phyloP scores from a whole-genome alignment of 2,888 invertebrate genomes.

The Eilema caniola region DNA sequence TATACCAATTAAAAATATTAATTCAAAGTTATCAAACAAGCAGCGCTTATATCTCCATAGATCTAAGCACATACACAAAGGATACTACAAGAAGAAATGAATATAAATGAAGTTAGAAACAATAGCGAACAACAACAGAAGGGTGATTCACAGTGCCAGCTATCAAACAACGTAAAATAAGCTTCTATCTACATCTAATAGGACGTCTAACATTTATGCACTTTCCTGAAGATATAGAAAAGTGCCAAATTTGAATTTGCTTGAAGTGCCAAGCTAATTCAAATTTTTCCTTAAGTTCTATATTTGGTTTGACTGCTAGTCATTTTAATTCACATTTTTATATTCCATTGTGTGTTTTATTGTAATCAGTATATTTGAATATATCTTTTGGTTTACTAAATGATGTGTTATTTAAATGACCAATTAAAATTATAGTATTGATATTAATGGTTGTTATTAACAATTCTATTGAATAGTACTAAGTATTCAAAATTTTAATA shows the following conservation, averaged over 20 bases:
- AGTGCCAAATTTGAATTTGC: constrained; percentile 60
- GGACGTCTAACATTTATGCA: constrained; percentile 80
- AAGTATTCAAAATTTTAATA: no score
- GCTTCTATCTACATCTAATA: constrained; percentile 80
- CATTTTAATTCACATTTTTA: constrained; percentile 9
- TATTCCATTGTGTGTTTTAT: constrained; percentile 21
- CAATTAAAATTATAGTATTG: neutral
- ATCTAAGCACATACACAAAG: constrained; percentile 64
- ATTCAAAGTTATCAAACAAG: constrained; percentile 8
- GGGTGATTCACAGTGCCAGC: constrained; percentile 85
- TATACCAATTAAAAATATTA: neutral
- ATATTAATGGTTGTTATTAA: no score
- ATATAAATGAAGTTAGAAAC: constrained; percentile 69
- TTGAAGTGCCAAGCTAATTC: constrained; percentile 53
- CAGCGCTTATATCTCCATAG: constrained; percentile 43
- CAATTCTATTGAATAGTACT: no score
- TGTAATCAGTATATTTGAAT: constrained; percentile 10
- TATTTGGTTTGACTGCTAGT: constrained; percentile 62
- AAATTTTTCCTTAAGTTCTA: constrained; percentile 59
- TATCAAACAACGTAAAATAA: constrained; percentile 80
- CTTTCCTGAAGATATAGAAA: constrained; percentile 50
- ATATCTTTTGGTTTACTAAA: neutral
- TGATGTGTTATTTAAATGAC: neutral
- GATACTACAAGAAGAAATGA: constrained; percentile 76
- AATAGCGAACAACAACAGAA: constrained; percentile 76